These are phyloP conservation scores for Mobula birostris DNA, from an alignment of 2,113 vertebrate genomes.

Conservation along the genomic window DNA sequence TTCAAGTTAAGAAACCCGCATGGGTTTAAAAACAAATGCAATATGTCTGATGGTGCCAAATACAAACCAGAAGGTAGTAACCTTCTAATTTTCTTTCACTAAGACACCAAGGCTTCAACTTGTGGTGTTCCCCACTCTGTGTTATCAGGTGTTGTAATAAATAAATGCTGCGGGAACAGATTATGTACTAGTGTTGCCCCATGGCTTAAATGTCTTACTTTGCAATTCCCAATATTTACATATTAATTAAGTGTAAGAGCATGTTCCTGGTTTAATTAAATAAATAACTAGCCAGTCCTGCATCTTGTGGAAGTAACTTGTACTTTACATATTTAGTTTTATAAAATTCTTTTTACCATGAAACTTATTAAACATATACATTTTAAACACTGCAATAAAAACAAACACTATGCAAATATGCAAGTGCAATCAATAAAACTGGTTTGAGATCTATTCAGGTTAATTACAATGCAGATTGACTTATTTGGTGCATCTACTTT, in stretches of 20 bases:
- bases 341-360: neutral
- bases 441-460: neutral
- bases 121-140: neutral
- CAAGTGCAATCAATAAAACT: neutral
- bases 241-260: neutral
- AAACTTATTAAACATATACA: neutral
- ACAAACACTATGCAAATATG: neutral
- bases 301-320: neutral
- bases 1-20: neutral
- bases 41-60: neutral
- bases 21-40: neutral
- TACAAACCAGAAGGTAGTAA: neutral
- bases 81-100: neutral
- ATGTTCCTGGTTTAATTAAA: neutral
- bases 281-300: neutral
- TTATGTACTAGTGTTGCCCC: neutral
- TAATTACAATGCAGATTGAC: neutral
- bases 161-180: neutral
- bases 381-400: neutral
- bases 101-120: neutral
- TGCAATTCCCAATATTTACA: neutral
- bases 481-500: neutral
- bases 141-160: neutral
- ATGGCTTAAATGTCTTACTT: neutral
- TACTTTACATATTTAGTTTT: slow-evolving; percentile 1